Base-by-base conservation (phyloP, 2,797 vertebrate genomes). In the Poecile montanus region DNA sequence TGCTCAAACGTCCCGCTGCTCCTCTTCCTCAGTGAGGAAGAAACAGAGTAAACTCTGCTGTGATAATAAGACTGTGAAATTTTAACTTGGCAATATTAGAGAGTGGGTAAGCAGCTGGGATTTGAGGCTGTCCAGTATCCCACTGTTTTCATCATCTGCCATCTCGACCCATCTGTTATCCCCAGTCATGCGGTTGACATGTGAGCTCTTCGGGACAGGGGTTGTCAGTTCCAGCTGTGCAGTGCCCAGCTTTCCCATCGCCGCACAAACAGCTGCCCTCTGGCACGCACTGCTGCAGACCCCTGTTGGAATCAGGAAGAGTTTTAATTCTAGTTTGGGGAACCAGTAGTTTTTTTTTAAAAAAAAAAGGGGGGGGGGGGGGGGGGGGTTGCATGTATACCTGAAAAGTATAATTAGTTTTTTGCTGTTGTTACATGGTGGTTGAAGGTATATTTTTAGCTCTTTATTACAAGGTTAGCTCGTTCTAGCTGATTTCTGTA, bases 271-370 rank as follows among this genome's bases (percentile, higher is more conserved):
- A 67, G 58, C 82, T 82, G 92, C 78, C 66, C 36, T 16, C 77
- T 20, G 45, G 29, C 50, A 88, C 1, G 0, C 16, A 0, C 57
- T 48, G 48, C 30, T 30, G 30, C 63, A 82, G 42, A n/a, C 6
- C 19, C 29, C 38, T n/a, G 0, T 17, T 0, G 0, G 47, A 10
- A 13, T n/a, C 62, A 47, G 53, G 51, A 34, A 10, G 7, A 60
- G 44, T 38, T 85, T n/a, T n/a, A 53, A 26, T 58, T 61, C 47
- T 34, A 44, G 18, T 47, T 50, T 48, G 4, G 16, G 42, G 30
- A 81, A 54, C 18, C 16, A 34, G 9, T 23, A 10, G 19, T 42
- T n/a, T n/a, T n/a, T n/a, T n/a, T n/a, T 42, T 16, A n/a, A 65
- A 62, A 68, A 29, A 66, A 25, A 70, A 71, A 56, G 34, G 34